A percentile compares a stretch with the other conserved stretches of the same genome.
These are phyloP conservation scores for Lasiurus cinereus DNA, from an alignment of 2,113 vertebrate genomes.

Conservation along the genomic window DNA sequence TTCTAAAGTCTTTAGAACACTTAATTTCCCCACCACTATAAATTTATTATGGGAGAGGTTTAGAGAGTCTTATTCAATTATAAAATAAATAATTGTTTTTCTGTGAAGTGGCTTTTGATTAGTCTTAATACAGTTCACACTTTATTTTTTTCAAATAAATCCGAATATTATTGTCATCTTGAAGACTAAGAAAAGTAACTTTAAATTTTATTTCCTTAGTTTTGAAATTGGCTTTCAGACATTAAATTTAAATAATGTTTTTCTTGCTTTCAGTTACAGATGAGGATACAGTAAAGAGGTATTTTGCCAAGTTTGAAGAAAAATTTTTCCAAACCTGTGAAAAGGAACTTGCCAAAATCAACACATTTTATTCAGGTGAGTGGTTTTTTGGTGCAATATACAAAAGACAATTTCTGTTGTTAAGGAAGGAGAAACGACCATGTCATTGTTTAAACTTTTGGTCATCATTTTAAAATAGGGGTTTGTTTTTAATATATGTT, in stretches of 20 bases:
- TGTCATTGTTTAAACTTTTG: slow-evolving; percentile 37
- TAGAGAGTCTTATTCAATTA: slow-evolving; percentile 2
- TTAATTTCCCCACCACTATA: slow-evolving; percentile 18
- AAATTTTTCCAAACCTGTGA: slow-evolving; percentile 99
- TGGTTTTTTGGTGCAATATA: neutral
- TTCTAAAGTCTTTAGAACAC: slow-evolving; percentile 7
- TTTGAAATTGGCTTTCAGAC: slow-evolving; percentile 31
- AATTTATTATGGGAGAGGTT: slow-evolving; percentile 12
- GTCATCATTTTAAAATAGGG: neutral
- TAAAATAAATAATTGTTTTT: slow-evolving; percentile 50
- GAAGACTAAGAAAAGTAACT: slow-evolving; percentile 52
- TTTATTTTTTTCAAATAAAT: slow-evolving; percentile 57
- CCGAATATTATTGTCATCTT: slow-evolving; percentile 42
- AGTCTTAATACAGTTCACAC: slow-evolving; percentile 23
- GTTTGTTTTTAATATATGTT: neutral
- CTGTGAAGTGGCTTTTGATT: neutral
- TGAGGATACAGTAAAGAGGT: slow-evolving; percentile 97
- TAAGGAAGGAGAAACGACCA: neutral
- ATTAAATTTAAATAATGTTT: slow-evolving; percentile 67
- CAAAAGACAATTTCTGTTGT: neutral
- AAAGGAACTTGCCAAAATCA: slow-evolving; percentile 99
- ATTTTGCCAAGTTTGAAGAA: slow-evolving; percentile 99
- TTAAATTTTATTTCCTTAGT: slow-evolving; percentile 13
- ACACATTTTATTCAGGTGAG: slow-evolving; percentile 99
- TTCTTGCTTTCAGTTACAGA: slow-evolving; percentile 92